These are phyloP conservation scores for Dendrocincla tyrannina DNA, from an alignment of 2,797 vertebrate species.

Conservation along the genomic window DNA sequence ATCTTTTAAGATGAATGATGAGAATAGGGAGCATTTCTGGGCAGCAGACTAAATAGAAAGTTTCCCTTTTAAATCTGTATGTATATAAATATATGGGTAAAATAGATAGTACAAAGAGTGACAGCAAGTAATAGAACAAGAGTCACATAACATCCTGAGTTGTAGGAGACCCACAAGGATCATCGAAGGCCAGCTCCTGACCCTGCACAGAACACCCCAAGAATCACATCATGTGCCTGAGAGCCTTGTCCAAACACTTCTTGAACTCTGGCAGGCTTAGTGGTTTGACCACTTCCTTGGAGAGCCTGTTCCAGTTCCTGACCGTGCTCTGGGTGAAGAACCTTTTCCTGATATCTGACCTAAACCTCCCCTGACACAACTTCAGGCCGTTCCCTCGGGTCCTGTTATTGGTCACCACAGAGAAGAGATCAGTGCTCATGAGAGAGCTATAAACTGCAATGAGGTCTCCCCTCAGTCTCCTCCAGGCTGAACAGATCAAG, in stretches of 20 bases:
- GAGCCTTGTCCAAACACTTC: neutral
- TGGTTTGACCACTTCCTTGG: neutral
- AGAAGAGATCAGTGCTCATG: neutral
- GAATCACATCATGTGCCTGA: neutral
- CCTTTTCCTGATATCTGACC: neutral
- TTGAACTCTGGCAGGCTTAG: neutral
- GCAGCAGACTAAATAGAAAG: neutral
- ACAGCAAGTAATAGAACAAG: neutral
- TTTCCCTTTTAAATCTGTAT: neutral
- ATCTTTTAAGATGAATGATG: neutral
- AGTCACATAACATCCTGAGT: neutral
- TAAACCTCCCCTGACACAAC: neutral
- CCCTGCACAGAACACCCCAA: neutral
- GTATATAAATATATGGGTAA: neutral
- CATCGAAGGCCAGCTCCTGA: neutral
- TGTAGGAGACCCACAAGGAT: neutral
- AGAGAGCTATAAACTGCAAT: neutral
- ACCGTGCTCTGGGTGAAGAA: neutral
- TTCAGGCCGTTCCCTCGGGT: neutral
- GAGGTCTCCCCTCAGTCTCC: neutral
- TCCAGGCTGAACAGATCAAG: neutral
- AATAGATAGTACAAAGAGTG: neutral
- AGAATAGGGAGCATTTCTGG: neutral
- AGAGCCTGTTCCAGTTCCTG: neutral
- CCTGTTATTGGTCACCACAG: neutral